Evolutionary conservation across 2,797 vertebrate genomes (phyloP), one percentile per base, ranked within the genome.

Genomic region (Erithacus rubecula): DNA sequence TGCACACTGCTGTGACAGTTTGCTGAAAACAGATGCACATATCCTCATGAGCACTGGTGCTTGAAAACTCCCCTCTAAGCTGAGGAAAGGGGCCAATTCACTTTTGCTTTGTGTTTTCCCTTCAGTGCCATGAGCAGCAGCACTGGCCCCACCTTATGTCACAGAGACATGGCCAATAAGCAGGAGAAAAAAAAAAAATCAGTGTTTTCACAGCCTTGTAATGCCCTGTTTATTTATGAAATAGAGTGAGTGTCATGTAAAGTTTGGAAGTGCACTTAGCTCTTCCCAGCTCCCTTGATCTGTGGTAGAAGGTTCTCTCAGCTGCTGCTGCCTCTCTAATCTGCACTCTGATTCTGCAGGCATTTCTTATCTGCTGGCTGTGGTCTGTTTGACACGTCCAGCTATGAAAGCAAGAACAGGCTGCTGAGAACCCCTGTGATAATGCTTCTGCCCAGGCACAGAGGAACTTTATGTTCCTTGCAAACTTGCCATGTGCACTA

Each of bases 341-440:
- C 91, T 88, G 84, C 3, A 30, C 84, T 93, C 81, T 81, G 94
- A 69, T 92, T 95, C 83, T 72, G 87, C 29, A 83, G 82, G 84
- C 78, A 72, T 91, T 96, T 47, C 93, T 94, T 96, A 94, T 91
- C 94, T 96, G 63, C 87, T 92, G 79, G 55, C 68, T 92, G 36
- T 76, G 84, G 39, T 92, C 92, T 59, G 65, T 76, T 88, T 86
- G 91, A 86, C 82, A 91, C 7, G 16, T 76, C 93, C 84, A 94
- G 62, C 87, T 69, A 58, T 41, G 83, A 91, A 83, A 89, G 52
- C 72, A 78, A 53, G 64, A 74, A 5, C 93, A 69, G 81, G 4
- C 60, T 84, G 74, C 3, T 65, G 64, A 80, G 84, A 87, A 60
- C 46, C 70, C 0, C 0, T 74, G 63, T 68, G 87, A 87, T 74